Percentiles rank a stretch among this genome's conserved stretches.
Evolutionary conservation across 1,140 invertebrate species (phyloP).

Genomic region (Drosophila busckii): DNA sequence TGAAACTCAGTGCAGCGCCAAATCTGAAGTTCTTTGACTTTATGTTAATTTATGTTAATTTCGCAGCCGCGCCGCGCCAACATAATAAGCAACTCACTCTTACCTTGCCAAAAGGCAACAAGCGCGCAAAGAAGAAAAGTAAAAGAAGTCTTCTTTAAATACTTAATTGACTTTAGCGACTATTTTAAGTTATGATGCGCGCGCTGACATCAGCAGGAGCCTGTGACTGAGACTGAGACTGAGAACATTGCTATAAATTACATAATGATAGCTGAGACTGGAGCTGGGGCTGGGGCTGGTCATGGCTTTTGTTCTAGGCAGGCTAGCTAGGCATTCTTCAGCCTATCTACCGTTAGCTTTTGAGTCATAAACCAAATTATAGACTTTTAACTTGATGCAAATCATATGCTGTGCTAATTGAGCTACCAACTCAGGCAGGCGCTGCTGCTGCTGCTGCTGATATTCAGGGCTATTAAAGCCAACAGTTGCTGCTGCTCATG

Average conservation of each 20-base stretch:
- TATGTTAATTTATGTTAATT: slow-evolving; percentile 73
- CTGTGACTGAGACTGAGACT: slow-evolving; percentile 31
- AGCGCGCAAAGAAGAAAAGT: slow-evolving; percentile 27
- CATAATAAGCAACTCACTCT: slow-evolving; percentile 27
- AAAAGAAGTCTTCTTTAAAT: slow-evolving; percentile 45
- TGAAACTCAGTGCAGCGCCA: slow-evolving; percentile 47
- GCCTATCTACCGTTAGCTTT: slow-evolving; percentile 14
- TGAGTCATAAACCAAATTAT: slow-evolving; percentile 57
- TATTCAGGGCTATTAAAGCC: slow-evolving; percentile 56
- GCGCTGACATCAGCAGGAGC: slow-evolving; percentile 62
- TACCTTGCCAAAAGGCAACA: slow-evolving; percentile 6
- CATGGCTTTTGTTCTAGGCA: slow-evolving; percentile 18
- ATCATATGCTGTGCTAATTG: slow-evolving; percentile 65
- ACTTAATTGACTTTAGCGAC: slow-evolving; percentile 60
- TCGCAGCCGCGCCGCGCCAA: slow-evolving; percentile 29
- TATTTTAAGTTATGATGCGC: slow-evolving; percentile 72
- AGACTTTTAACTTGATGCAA: slow-evolving; percentile 51
- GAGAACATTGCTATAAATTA: slow-evolving; percentile 66
- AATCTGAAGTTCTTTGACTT: slow-evolving; percentile 44
- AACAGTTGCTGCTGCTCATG: slow-evolving; percentile 34
- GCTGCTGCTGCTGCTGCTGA: slow-evolving; percentile 14
- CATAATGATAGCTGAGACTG: slow-evolving; percentile 54
- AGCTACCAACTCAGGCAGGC: slow-evolving; percentile 42
- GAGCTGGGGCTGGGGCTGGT: slow-evolving; percentile 32
- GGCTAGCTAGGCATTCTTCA: slow-evolving; percentile 9